Percentiles rank a stretch among this genome's conserved stretches.
These are phyloP conservation scores for Astreopora myriophthalma DNA, from an alignment of 64 coral and sea anemone species.

Conservation along the genomic window DNA sequence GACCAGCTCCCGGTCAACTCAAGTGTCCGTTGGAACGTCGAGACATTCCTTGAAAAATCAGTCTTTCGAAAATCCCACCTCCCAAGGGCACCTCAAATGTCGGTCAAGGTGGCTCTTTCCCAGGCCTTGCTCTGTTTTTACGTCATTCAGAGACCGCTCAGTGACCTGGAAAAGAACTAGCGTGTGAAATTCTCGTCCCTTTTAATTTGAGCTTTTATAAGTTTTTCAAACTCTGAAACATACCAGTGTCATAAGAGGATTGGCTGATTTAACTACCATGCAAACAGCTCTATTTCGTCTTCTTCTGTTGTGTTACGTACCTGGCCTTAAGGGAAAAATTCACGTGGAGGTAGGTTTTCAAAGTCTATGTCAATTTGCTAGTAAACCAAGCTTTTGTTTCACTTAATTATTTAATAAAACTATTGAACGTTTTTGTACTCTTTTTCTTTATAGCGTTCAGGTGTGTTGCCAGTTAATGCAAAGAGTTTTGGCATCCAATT, in stretches of 20 bases:
- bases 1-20: no score
- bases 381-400: no score
- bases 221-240: no score
- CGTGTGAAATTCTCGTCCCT: no score
- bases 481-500: slow-evolving; percentile 90
- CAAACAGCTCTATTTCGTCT: neutral
- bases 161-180: neutral
- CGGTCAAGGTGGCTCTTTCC: neutral
- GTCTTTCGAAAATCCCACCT: no score
- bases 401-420: slow-evolving; percentile 1
- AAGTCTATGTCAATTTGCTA: no score
- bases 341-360: slow-evolving; percentile 10
- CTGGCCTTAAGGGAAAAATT: neutral
- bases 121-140: neutral
- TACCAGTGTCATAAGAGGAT: neutral
- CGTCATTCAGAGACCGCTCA: neutral
- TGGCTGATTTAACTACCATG: neutral
- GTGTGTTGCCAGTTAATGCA: slow-evolving; percentile 71
- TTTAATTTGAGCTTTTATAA: no score
- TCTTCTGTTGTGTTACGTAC: neutral
- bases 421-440: neutral
- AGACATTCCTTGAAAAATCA: no score
- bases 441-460: slow-evolving; percentile 49
- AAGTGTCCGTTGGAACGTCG: no score
- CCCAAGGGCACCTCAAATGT: no score